Base-by-base conservation (phyloP, 2,113 vertebrate species). In the Dendrocopos noguchii region DNA sequence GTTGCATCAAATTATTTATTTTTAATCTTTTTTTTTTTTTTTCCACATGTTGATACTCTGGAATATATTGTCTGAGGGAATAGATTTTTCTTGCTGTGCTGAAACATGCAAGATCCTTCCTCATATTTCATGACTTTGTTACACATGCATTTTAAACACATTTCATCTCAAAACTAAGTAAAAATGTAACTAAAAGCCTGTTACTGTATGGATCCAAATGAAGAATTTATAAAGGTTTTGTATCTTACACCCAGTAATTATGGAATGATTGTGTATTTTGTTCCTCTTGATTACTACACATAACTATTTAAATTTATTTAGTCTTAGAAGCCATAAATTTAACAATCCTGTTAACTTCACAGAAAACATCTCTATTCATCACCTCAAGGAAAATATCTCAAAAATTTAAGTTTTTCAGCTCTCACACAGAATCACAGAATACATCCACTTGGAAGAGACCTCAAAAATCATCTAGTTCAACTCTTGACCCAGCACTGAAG, bases 51-150 rank as follows among this genome's bases (percentile, higher is more conserved):
- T 83, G 66, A 55, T 68, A 34, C 39, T 64, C 33, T 60, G 15
- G 13, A 80, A 93, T 39, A 4, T 5, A 39, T 6, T 28, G 46
- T 17, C 46, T 47, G 16, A 17, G 18, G 16, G 10, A 64, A 59
- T 1, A 0, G 6, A 1, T 64, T 34, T 39, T 72, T 24, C 39
- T 52, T 1, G 5, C 4, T 4, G 5, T 9, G 6, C 17, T 56
- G 10, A 87, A 73, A 50, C 1, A 25, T 29, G 6, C 8, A 56
- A 55, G 10, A 70, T 6, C 1, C 2, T 27, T 80, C 46, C 13
- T 60, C 4, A 5, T 29, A 46, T 31, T 59, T 80, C 16, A 15
- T 59, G 1, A 3, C 39, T 81, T 61, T 77, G 1, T 47, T 80
- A 16, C 13, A 46, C 19, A 10, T 31, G 29, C 10, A 29, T 15